These are phyloP conservation scores for Lutjanus erythropterus DNA, from an alignment of 2,113 vertebrate genomes.

Conservation along the genomic window DNA sequence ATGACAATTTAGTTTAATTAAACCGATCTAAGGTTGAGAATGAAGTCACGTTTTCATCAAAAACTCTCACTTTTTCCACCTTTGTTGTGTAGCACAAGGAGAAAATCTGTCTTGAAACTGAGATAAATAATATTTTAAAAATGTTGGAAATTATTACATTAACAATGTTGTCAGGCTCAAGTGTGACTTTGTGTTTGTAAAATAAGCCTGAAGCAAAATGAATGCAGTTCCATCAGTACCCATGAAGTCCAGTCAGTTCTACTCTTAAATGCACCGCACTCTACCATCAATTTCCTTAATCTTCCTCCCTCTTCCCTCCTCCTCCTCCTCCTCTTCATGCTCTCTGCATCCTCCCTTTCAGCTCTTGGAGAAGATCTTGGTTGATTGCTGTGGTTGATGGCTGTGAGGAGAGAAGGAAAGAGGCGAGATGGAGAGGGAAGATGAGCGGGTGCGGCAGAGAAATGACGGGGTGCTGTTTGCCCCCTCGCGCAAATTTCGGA, in stretches of 20 bases:
- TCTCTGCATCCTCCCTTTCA: slow-evolving; percentile 36
- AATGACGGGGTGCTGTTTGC: slow-evolving; percentile 63
- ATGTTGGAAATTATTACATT: slow-evolving; percentile 2
- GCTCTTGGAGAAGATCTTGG: slow-evolving; percentile 49
- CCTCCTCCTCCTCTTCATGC: slow-evolving; percentile 47
- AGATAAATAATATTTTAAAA: not conserved
- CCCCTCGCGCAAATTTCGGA: slow-evolving; percentile 54
- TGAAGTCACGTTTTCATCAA: not conserved
- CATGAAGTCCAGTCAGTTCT: slow-evolving; percentile 30
- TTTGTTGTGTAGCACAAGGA: not conserved
- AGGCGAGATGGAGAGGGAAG: slow-evolving; percentile 64
- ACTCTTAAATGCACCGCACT: slow-evolving; percentile 66
- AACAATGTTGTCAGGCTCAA: not conserved
- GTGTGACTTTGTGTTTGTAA: slow-evolving; percentile 6
- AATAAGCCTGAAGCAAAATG: slow-evolving; percentile 26
- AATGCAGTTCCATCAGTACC: slow-evolving; percentile 3
- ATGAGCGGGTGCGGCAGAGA: slow-evolving; percentile 64
- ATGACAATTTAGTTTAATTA: slow-evolving; percentile 18
- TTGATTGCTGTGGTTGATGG: slow-evolving; percentile 74
- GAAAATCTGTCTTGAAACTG: not conserved
- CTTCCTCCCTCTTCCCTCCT: slow-evolving; percentile 47
- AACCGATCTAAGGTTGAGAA: not conserved
- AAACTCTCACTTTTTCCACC: not conserved
- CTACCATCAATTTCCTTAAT: slow-evolving; percentile 51
- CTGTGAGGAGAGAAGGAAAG: slow-evolving; percentile 58